Evolutionary conservation across 1,140 invertebrate species (phyloP), one percentile per base, ranked within the genome.

Genomic region (Diorhabda sublineata): DNA sequence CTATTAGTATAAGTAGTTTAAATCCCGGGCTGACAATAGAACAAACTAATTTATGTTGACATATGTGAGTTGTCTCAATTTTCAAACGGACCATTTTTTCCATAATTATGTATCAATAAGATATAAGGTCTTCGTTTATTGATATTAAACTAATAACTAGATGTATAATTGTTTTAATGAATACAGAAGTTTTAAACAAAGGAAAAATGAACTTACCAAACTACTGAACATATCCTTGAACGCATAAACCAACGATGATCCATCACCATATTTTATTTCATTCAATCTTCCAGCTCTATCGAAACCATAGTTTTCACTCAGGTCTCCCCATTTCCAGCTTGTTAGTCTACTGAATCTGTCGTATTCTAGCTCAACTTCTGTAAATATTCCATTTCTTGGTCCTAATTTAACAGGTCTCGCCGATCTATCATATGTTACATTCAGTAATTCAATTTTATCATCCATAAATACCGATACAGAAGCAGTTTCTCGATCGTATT

Each of bases 391-490:
- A 74, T 91, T 92, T 59, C 91, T 89, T 0, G 95, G 94, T 58
- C 91, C 88, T 92, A 94, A 98, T 77, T 92, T 92, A 0, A 94
- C 87, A 0, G 96, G 94, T 69, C 94, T 87, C 0, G 94, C 92
- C n/a, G 92, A 92, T 73, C 89, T 87, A 77, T 98, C 95, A 76
- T 98, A 98, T 0, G 92, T 94, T 0, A 98, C 91, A 74, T 96
- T 96, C 2, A 98, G 83, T 3, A 98, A 84, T 81, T 96, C 92
- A 2, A 92, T 88, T 69, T 92, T 88, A 71, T 95, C 93, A 75
- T 96, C 93, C 82, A 95, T 92, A 72, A 97, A 92, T 0, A 94
- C 90, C 0, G 94, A 92, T 8, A 98, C 93, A 0, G 93, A 94
- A 61, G 93, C 91, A 0, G 91, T 91, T 61, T 92, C 92, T 74